A percentile compares a stretch with the other conserved stretches of the same genome.
phyloP scores from a whole-genome alignment of 1,140 invertebrate genomes.

The Solen grandis region DNA sequence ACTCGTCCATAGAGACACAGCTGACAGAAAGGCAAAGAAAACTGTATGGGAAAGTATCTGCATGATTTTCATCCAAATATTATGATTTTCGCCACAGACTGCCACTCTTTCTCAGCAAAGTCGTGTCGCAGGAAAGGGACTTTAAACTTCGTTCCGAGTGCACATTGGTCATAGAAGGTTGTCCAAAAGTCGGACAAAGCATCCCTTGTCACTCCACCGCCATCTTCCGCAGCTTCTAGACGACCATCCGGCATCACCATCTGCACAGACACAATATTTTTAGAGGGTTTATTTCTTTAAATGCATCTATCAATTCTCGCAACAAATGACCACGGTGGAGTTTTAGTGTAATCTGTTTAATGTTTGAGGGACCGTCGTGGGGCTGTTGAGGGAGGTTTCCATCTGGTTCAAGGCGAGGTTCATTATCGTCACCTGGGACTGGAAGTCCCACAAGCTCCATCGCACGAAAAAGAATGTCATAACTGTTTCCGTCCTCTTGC shows the following conservation, averaged over 20 bases:
- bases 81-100: conserved; percentile 51
- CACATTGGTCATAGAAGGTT: too few relatives aligned
- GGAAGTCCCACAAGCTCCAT: conserved; percentile 12
- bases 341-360: conserved; percentile 13
- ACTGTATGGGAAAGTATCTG: conserved; percentile 55
- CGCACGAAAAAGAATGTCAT: conserved; percentile 4
- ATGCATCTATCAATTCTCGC: too few relatives aligned
- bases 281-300: too few relatives aligned
- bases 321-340: too few relatives aligned
- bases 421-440: conserved; percentile 9
- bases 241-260: too few relatives aligned
- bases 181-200: too few relatives aligned
- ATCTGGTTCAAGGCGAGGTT: background rate
- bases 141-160: too few relatives aligned
- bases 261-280: too few relatives aligned
- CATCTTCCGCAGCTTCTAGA: too few relatives aligned
- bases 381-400: conserved; percentile 1
- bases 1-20: conserved; percentile 44
- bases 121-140: too few relatives aligned
- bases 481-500: background rate
- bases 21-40: conserved; percentile 44
- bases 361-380: background rate
- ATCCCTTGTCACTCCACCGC: too few relatives aligned
- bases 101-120: too few relatives aligned
- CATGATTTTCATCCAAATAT: conserved; percentile 44